Conservation (phyloP, 2,888 invertebrate species). For the Sylvicola cinctus region DNA sequence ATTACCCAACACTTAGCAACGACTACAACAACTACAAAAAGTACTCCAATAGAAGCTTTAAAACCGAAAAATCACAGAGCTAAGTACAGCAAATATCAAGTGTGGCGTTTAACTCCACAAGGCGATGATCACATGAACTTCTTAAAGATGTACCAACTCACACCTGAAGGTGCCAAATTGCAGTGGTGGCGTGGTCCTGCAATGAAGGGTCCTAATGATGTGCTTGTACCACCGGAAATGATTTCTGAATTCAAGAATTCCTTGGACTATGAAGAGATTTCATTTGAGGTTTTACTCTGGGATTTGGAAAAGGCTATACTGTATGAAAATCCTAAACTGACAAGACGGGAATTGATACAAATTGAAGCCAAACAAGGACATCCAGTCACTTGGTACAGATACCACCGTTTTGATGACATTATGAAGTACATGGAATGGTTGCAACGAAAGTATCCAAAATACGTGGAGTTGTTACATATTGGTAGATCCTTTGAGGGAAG, state of each 20-base stretch:
- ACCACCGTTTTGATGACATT: constrained; percentile 50
- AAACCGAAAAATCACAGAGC: constrained; percentile 8
- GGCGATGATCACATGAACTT: constrained; percentile 24
- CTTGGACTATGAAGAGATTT: constrained; percentile 37
- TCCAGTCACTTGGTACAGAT: constrained; percentile 48
- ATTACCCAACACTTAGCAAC: constrained; percentile 22
- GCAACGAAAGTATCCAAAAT: constrained; percentile 37
- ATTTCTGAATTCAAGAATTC: constrained; percentile 34
- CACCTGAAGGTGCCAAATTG: constrained; percentile 28
- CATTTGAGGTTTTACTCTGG: constrained; percentile 43
- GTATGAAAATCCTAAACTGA: constrained; percentile 42
- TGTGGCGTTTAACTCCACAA: constrained; percentile 27
- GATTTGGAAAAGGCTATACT: constrained; percentile 54
- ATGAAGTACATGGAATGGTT: constrained; percentile 45
- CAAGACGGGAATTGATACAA: constrained; percentile 36
- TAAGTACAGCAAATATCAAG: constrained; percentile 28
- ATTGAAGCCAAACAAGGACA: constrained; percentile 35
- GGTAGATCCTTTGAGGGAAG: constrained; percentile 54
- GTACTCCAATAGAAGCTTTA: constrained; percentile 12
- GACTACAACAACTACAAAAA: constrained; percentile 11
- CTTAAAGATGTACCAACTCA: constrained; percentile 24
- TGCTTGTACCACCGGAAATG: constrained; percentile 50
- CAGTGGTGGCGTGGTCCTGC: constrained; percentile 38
- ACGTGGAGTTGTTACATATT: constrained; percentile 45
- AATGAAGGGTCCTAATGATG: constrained; percentile 37